Conservation (phyloP, 2,888 invertebrate species). For the Psylliodes chrysocephalus region DNA sequence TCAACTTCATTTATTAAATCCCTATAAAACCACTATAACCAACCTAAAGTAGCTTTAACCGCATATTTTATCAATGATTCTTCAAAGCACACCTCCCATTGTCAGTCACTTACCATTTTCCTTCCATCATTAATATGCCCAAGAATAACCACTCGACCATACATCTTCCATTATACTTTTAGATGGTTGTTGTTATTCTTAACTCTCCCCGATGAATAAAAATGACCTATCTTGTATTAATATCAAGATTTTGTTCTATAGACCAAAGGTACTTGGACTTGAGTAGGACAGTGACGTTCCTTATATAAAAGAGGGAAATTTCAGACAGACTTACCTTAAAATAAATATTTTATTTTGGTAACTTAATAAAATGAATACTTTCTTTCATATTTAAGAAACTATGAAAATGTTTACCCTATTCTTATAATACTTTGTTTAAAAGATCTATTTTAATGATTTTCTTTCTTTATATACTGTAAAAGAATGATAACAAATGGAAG, state of each 20-base stretch:
- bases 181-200: conserved; percentile 14
- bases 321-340: too few relatives aligned
- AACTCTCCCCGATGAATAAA: not conserved
- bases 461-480: too few relatives aligned
- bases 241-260: conserved; percentile 21
- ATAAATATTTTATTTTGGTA: too few relatives aligned
- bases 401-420: too few relatives aligned
- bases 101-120: conserved; percentile 9
- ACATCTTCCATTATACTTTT: conserved; percentile 10
- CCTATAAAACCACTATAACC: not conserved
- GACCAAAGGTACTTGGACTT: not conserved
- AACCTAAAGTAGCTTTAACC: not conserved
- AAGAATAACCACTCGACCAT: conserved; percentile 18
- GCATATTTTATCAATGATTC: conserved; percentile 12
- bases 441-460: too few relatives aligned
- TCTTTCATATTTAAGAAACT: too few relatives aligned
- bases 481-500: too few relatives aligned
- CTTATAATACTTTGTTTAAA: too few relatives aligned
- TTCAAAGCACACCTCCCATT: conserved; percentile 13
- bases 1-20: not conserved
- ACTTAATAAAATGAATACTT: too few relatives aligned
- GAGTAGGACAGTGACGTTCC: not conserved
- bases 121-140: conserved; percentile 14
- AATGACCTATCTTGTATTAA: conserved; percentile 22
- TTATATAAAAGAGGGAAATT: too few relatives aligned